These are phyloP conservation scores for Colletes latitarsis DNA, from an alignment of 1,140 invertebrate genomes.

Conservation along the genomic window DNA sequence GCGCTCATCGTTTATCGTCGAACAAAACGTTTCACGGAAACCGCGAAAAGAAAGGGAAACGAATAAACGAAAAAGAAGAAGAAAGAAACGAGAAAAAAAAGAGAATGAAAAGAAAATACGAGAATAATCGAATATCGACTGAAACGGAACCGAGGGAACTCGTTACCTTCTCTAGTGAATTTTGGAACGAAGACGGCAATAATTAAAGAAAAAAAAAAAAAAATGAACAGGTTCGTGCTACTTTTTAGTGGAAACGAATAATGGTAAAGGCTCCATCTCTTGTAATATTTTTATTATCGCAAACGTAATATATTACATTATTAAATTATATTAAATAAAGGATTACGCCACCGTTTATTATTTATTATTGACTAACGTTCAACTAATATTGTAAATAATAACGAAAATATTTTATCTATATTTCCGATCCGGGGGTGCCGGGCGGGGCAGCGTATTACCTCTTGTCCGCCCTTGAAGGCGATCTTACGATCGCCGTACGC, in stretches of 20 bases:
- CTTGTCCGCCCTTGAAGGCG: constrained; percentile 67
- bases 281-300: constrained; percentile 81
- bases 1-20: background rate
- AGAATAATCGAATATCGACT: background rate
- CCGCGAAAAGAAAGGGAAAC: background rate
- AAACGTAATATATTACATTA: constrained; percentile 74
- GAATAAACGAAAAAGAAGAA: background rate
- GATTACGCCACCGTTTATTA: constrained; percentile 79
- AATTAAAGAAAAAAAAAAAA: constrained; percentile 17
- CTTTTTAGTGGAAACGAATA: constrained; percentile 67
- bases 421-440: constrained; percentile 77
- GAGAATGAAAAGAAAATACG: background rate
- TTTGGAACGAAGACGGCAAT: constrained; percentile 50
- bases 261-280: constrained; percentile 78
- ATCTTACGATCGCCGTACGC: constrained; percentile 69
- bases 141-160: background rate
- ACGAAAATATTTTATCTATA: constrained; percentile 82
- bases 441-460: constrained; percentile 72
- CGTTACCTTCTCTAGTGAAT: background rate
- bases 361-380: constrained; percentile 80
- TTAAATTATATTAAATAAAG: constrained; percentile 75
- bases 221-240: constrained; percentile 54
- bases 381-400: constrained; percentile 82
- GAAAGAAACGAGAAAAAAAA: background rate
- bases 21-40: background rate